These are phyloP conservation scores for Cossypha heuglini DNA, from an alignment of 2,797 vertebrate species.

Conservation along the genomic window DNA sequence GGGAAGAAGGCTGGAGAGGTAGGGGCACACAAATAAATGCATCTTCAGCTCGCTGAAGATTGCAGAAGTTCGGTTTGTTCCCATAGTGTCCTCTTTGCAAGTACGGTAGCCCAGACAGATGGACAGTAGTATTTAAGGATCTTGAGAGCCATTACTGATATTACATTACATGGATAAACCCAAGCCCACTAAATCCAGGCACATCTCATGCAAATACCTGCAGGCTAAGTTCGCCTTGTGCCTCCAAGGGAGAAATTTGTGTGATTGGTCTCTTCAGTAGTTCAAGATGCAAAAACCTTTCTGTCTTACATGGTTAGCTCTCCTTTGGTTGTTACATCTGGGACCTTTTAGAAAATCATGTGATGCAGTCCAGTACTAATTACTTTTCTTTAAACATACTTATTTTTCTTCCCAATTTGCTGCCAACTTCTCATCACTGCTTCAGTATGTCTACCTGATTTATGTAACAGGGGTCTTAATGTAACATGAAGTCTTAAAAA, in stretches of 20 bases:
- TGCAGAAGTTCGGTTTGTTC: not conserved
- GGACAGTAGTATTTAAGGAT: not conserved
- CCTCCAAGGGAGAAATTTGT: not conserved
- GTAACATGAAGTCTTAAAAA: not conserved
- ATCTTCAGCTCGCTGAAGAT: not conserved
- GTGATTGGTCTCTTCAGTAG: not conserved
- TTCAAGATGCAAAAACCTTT: not conserved
- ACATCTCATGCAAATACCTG: not conserved
- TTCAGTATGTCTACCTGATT: not conserved
- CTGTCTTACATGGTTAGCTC: not conserved
- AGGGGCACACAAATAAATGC: not conserved
- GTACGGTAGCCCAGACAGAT: not conserved
- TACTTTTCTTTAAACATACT: not conserved
- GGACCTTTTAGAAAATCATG: not conserved
- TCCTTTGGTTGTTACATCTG: not conserved
- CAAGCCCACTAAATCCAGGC: not conserved
- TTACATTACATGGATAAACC: not conserved
- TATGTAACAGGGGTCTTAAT: not conserved
- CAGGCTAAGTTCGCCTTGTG: not conserved
- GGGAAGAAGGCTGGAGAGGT: not conserved
- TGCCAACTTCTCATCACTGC: not conserved
- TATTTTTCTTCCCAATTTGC: not conserved
- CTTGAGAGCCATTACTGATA: not conserved
- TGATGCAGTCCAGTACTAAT: not conserved
- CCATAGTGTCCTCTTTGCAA: not conserved